A percentile compares a stretch with the other conserved stretches of the same genome.
Evolutionary conservation across 2,797 vertebrate species (phyloP).

Genomic region (Varecia variegata): DNA sequence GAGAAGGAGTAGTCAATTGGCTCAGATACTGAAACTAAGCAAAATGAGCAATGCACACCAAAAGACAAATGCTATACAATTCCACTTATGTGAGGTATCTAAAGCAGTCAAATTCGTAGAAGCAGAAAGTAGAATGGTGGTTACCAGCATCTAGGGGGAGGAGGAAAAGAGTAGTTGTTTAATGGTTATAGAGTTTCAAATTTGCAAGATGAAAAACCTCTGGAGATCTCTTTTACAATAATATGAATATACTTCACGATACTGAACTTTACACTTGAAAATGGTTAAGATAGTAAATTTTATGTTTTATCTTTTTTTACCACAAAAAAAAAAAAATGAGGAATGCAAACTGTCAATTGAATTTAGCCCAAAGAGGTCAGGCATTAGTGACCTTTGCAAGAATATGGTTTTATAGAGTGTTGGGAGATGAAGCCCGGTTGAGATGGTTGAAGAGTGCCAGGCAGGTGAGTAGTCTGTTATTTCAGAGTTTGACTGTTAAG

Average conservation of each 20-base stretch:
- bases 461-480: not conserved
- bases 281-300: not conserved
- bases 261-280: not conserved
- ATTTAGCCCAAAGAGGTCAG: not conserved
- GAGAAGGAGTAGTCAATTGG: not conserved
- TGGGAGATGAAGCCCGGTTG: not conserved
- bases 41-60: not conserved
- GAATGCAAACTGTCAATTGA: not conserved
- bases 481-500: not conserved
- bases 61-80: not conserved
- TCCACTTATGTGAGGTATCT: not conserved
- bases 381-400: not conserved
- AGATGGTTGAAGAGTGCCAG: not conserved
- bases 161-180: not conserved
- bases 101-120: not conserved
- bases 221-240: not conserved
- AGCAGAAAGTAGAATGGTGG: not conserved
- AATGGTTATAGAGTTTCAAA: not conserved
- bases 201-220: not conserved
- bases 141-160: not conserved
- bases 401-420: not conserved
- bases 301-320: not conserved
- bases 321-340: not conserved
- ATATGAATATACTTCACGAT: not conserved
- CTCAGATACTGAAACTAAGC: not conserved